A percentile compares a stretch with the other conserved stretches of the same genome.
These are phyloP conservation scores for Reticulitermes lucifugus DNA, from an alignment of 2,888 invertebrate genomes.

Conservation along the genomic window DNA sequence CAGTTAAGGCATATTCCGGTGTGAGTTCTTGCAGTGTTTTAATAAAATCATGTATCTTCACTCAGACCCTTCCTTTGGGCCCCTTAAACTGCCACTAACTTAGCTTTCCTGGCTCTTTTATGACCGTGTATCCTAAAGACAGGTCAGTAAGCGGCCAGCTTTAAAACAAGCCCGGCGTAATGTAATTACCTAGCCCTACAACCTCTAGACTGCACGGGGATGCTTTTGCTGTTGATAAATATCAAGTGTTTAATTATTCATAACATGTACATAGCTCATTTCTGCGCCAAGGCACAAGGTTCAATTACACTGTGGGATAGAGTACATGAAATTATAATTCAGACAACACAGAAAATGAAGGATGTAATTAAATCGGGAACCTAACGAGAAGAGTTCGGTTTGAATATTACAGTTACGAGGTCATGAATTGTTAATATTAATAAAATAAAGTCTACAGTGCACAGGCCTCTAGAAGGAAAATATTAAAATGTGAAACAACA, in stretches of 20 bases:
- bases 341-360: no score
- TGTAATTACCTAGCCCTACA: background rate
- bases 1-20: no score
- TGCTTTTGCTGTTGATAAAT: constrained; percentile 2
- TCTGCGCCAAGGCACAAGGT: background rate
- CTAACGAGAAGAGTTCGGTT: background rate
- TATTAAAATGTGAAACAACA: no score
- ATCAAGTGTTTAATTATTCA: background rate
- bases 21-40: no score
- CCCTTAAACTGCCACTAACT: no score
- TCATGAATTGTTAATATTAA: background rate
- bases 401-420: background rate
- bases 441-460: background rate
- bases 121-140: background rate
- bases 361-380: background rate
- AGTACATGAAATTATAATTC: background rate
- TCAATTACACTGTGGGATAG: background rate
- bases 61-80: no score
- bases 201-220: background rate
- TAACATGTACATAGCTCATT: constrained; percentile 5
- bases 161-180: background rate
- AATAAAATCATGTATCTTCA: no score
- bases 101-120: no score
- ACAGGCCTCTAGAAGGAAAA: no score
- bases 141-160: background rate